Percentiles rank a stretch among this genome's conserved stretches.
phyloP scores from a whole-genome alignment of 2,797 vertebrate species.

The Pangasius krempfi region DNA sequence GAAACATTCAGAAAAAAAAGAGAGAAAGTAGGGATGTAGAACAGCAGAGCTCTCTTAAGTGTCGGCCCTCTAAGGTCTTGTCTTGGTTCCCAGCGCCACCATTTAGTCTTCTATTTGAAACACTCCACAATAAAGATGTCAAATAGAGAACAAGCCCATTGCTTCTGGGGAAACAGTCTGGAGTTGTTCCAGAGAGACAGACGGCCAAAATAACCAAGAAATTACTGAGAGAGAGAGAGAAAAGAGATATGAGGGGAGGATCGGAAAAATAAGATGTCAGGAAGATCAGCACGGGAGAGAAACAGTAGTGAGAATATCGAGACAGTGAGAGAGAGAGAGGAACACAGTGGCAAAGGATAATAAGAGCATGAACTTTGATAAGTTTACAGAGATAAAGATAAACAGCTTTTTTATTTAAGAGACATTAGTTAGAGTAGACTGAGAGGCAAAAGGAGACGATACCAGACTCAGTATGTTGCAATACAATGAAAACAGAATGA shows the following conservation, averaged over 20 bases:
- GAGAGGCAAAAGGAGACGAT: not conserved
- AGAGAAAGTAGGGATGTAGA: constrained; percentile 22
- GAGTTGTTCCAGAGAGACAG: constrained; percentile 68
- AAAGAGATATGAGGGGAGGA: constrained; percentile 1
- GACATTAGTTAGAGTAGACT: not conserved
- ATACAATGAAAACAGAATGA: not conserved
- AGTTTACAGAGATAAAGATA: not conserved
- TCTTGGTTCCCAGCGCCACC: constrained; percentile 58
- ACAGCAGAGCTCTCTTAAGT: constrained; percentile 37
- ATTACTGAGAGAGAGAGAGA: constrained; percentile 39
- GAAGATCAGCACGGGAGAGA: constrained; percentile 11
- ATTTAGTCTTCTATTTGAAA: constrained; percentile 78
- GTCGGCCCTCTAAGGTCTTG: constrained; percentile 49
- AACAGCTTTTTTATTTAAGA: too few species aligned
- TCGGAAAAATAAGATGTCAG: constrained; percentile 9
- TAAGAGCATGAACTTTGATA: not conserved
- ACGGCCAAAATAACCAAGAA: constrained; percentile 67
- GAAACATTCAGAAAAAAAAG: constrained; percentile 35
- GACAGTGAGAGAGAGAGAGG: constrained; percentile 26
- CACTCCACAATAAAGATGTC: constrained; percentile 80
- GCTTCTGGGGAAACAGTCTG: constrained; percentile 66
- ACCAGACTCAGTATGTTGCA: not conserved
- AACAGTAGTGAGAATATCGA: not conserved
- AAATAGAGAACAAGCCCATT: constrained; percentile 66
- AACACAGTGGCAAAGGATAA: not conserved